Evolutionary conservation across 2,888 invertebrate genomes (phyloP).

Genomic region (Polylopha cassiicola): DNA sequence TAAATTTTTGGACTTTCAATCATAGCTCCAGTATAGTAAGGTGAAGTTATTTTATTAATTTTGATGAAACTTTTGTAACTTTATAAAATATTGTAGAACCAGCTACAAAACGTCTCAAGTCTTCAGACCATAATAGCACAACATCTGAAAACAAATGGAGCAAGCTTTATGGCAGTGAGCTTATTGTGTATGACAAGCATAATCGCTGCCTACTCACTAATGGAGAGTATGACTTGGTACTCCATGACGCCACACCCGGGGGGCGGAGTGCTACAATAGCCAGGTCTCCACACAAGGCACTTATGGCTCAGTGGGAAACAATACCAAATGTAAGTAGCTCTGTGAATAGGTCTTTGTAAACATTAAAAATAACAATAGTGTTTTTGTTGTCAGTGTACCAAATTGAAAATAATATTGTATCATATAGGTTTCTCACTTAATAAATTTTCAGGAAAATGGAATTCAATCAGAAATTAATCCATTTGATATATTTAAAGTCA

Average conservation of each 20-base stretch:
- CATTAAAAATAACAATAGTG: neutral
- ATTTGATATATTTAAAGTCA: slow-evolving; percentile 86
- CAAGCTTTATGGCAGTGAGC: slow-evolving; percentile 84
- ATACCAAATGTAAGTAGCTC: slow-evolving; percentile 72
- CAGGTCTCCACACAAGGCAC: slow-evolving; percentile 68
- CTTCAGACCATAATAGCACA: slow-evolving; percentile 61
- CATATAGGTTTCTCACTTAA: neutral
- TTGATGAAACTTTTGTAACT: too few species aligned
- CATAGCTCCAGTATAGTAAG: too few species aligned
- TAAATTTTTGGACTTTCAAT: too few species aligned
- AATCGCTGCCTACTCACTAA: slow-evolving; percentile 90
- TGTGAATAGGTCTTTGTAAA: neutral
- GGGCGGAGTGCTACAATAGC: slow-evolving; percentile 66
- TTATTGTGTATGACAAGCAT: slow-evolving; percentile 93
- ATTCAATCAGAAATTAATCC: slow-evolving; percentile 71
- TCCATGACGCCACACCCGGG: slow-evolving; percentile 88
- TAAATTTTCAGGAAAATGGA: slow-evolving; percentile 55
- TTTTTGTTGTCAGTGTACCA: slow-evolving; percentile 7
- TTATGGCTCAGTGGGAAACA: slow-evolving; percentile 78
- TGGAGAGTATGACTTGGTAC: slow-evolving; percentile 92
- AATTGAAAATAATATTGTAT: slow-evolving; percentile 13
- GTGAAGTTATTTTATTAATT: too few species aligned
- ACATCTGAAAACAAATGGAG: slow-evolving; percentile 64
- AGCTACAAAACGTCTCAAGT: slow-evolving; percentile 82
- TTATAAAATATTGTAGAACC: slow-evolving; percentile 82